Base-by-base conservation (phyloP, 2,797 vertebrate species). In the Scomberomorus guttatus region DNA sequence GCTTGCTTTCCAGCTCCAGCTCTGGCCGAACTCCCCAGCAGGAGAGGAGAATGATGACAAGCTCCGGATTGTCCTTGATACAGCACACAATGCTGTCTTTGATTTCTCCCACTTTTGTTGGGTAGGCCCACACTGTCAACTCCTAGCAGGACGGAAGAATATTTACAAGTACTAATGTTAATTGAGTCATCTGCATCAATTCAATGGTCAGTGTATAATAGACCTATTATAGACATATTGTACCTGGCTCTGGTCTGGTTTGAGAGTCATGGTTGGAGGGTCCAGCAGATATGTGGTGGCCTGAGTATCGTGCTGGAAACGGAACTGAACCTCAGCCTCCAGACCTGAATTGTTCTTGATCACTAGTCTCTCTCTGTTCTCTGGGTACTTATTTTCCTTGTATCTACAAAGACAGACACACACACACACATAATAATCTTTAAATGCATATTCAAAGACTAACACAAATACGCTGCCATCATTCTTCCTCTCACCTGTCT, bases 81-180 rank as follows among this genome's bases (percentile, higher is more conserved):
- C 90, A 92, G 81, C 97, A 97, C 65, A 98, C 59, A 0, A 97
- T 67, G 22, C 71, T 94, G 90, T 98, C 96, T 66, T 97, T 94
- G 27, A 96, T 63, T n/a, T 94, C 63, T 4, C 95, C 96, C 0
- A 81, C 60, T 24, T 93, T 92, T 6, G 96, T 97, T 22, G 97
- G 97, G 69, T 96, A 98, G 0, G 97, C 97, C 96, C 96, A 98
- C 20, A 98, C 18, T 0, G 56, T 95, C 90, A 99, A 87, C 46
- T 92, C 84, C 98, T 99, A 72, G 18, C 6, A 71, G 63, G 51
- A 44, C 10, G 8, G 44, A 48, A 50, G 7, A 79, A 63, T 37
- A 71, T 63, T 20, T 5, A 51, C 39, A 75, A 5, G 27, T 37
- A 39, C 4, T 5, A 9, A 6, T 56, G 24, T 42, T 24, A 13